Conservation (phyloP, 2,113 vertebrate species). For the Peromyscus leucopus region DNA sequence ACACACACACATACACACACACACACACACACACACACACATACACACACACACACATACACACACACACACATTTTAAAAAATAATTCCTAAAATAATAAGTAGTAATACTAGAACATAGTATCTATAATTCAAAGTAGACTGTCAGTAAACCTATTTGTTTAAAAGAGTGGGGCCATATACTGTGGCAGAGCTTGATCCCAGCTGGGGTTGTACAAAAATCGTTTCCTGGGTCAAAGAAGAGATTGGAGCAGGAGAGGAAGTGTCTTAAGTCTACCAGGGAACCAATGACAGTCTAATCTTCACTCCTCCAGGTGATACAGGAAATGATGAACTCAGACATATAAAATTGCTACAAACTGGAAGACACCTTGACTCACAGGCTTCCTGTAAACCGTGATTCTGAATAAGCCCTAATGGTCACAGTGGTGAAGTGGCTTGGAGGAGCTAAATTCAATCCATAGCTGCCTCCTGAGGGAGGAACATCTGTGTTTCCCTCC, state of each 20-base stretch:
- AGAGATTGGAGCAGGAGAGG: neutral
- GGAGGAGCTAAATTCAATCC: conserved; percentile 53
- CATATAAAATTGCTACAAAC: conserved; percentile 38
- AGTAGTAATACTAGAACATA: neutral
- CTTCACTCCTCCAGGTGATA: conserved; percentile 7
- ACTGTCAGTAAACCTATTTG: neutral
- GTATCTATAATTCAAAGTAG: neutral
- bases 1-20: too few species aligned
- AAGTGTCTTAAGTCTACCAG: neutral
- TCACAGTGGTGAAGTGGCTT: neutral
- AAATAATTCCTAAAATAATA: neutral
- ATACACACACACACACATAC: too few species aligned
- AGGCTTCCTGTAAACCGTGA: conserved; percentile 39
- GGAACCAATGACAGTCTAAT: neutral
- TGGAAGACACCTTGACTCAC: neutral
- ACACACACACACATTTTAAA: neutral
- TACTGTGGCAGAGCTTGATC: neutral
- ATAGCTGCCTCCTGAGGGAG: neutral
- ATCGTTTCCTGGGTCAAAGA: neutral
- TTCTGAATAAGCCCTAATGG: conserved; percentile 53
- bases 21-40: too few species aligned
- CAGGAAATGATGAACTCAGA: neutral
- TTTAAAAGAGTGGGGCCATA: neutral
- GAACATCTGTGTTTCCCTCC: neutral
- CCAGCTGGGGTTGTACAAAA: neutral